These are phyloP conservation scores for Cassiopea andromeda DNA, from an alignment of 30 jellyfish, hydroid and myxozoan species.

Conservation along the genomic window DNA sequence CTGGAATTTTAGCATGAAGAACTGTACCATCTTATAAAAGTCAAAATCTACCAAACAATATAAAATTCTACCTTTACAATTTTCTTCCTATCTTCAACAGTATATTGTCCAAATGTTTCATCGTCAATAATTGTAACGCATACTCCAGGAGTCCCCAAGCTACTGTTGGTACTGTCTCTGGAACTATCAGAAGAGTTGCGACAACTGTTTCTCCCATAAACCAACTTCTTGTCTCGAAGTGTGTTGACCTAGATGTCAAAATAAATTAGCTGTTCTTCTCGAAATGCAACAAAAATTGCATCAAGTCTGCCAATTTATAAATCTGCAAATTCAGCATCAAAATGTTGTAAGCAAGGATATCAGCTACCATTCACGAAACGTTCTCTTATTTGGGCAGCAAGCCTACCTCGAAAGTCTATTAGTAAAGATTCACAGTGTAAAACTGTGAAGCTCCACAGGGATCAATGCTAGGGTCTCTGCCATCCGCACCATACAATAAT, in stretches of 20 bases:
- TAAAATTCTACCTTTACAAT: constrained; percentile 33
- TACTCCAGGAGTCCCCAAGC: constrained; percentile 39
- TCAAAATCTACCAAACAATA: no score
- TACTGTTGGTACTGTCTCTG: constrained; percentile 72
- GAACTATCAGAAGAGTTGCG: constrained; percentile 71
- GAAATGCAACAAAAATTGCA: background rate
- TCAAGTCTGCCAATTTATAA: background rate
- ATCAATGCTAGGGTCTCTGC: background rate
- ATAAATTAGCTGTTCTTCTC: background rate
- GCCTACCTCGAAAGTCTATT: background rate
- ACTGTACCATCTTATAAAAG: no score
- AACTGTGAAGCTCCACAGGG: constrained; percentile 8
- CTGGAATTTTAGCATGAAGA: no score
- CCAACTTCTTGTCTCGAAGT: constrained; percentile 52
- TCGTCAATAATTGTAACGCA: constrained; percentile 33
- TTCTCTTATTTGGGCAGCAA: background rate
- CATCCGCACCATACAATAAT: background rate
- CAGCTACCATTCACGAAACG: background rate
- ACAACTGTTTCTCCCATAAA: constrained; percentile 31
- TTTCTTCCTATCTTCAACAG: constrained; percentile 57
- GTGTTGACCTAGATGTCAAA: constrained; percentile 44
- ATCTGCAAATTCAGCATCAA: background rate
- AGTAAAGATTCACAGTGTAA: background rate
- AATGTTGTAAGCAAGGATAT: background rate
- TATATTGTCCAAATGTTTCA: constrained; percentile 25